Evolutionary conservation across 2,888 invertebrate genomes (phyloP).

Genomic region (Leptinotarsa tumamoca): DNA sequence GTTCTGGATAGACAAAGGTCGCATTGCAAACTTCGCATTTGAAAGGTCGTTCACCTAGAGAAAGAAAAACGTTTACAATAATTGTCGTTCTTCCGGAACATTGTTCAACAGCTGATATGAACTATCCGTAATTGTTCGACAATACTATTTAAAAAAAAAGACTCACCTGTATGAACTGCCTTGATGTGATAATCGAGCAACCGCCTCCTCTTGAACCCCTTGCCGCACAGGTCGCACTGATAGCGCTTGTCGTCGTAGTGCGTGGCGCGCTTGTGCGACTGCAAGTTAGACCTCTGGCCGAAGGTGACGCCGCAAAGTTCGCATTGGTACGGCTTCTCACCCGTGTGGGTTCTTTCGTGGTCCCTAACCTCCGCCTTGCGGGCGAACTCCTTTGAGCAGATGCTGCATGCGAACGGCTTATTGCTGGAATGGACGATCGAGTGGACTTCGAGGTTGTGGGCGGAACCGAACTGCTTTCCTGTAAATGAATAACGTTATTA

Average conservation of each 20-base stretch:
- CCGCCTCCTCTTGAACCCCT: slow-evolving; percentile 79
- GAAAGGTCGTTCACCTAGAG: slow-evolving; percentile 75
- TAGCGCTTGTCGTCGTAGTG: slow-evolving; percentile 81
- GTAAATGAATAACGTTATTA: not conserved
- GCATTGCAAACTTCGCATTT: slow-evolving; percentile 80
- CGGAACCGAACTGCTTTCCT: slow-evolving; percentile 79
- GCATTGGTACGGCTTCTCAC: slow-evolving; percentile 84
- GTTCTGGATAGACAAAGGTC: slow-evolving; percentile 85
- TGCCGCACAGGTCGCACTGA: slow-evolving; percentile 71
- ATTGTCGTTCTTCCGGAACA: not conserved
- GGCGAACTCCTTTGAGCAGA: slow-evolving; percentile 82
- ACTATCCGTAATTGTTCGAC: no score
- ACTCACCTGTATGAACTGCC: slow-evolving; percentile 77
- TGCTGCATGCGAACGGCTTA: slow-evolving; percentile 77
- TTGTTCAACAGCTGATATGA: no score
- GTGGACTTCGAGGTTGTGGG: slow-evolving; percentile 80
- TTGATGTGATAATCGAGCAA: slow-evolving; percentile 85
- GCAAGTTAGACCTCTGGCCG: slow-evolving; percentile 84
- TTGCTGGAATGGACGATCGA: slow-evolving; percentile 82
- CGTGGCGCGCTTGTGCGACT: slow-evolving; percentile 83
- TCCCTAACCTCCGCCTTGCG: slow-evolving; percentile 83
- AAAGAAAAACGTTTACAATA: not conserved
- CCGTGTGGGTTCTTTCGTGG: slow-evolving; percentile 85
- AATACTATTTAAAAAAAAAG: not conserved
- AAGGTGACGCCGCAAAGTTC: slow-evolving; percentile 83